Evolutionary conservation across 2,888 invertebrate genomes (phyloP).

Genomic region (Eretmocerus hayati): DNA sequence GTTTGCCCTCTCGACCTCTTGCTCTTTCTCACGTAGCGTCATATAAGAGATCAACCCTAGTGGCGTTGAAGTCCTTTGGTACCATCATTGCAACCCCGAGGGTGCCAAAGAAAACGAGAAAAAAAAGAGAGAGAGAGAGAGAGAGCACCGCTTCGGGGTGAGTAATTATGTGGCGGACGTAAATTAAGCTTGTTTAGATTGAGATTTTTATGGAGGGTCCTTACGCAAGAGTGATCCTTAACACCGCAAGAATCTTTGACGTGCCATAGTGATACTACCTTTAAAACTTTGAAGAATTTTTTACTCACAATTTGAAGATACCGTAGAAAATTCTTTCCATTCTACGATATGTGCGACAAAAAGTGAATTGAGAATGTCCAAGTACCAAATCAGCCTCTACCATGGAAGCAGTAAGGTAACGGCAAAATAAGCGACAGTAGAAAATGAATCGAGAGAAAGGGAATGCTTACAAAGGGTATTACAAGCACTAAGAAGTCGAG

Average conservation of each 20-base stretch:
- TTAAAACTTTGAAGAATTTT: no score
- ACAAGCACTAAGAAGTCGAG: neutral
- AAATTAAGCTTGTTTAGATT: constrained; percentile 49
- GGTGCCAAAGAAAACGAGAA: constrained; percentile 1
- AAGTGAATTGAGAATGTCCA: no score
- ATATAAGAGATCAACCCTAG: neutral
- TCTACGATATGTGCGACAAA: no score
- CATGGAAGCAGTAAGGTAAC: constrained; percentile 3
- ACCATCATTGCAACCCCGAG: neutral
- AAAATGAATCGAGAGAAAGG: constrained; percentile 15
- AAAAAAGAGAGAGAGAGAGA: constrained; percentile 15
- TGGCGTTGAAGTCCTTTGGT: no score
- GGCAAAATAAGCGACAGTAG: constrained; percentile 12
- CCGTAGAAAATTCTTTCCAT: no score
- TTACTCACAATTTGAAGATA: no score
- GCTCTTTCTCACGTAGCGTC: constrained; percentile 23
- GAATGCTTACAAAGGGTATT: constrained; percentile 1
- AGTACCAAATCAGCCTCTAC: no score
- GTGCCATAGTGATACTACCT: no score
- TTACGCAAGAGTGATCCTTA: constrained; percentile 39
- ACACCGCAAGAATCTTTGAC: no score
- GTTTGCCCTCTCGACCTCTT: constrained; percentile 18
- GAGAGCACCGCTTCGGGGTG: constrained; percentile 35
- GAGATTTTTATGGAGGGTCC: constrained; percentile 47
- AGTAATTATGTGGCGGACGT: constrained; percentile 48